Base-by-base conservation (phyloP, 2,797 vertebrate genomes). In the Melanotaenia pygmaea region DNA sequence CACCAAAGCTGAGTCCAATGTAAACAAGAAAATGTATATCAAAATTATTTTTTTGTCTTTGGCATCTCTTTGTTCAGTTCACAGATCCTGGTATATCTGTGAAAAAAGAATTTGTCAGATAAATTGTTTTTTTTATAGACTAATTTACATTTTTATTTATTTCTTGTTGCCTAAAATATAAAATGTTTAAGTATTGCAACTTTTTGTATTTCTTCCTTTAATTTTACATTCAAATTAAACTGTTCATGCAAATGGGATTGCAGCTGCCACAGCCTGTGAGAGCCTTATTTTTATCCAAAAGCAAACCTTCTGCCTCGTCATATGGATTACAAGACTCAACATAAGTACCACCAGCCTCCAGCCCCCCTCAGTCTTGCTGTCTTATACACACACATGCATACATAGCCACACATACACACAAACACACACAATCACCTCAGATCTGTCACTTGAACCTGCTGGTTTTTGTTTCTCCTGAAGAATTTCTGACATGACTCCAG, bases 221-320 rank as follows among this genome's bases (percentile, higher is more conserved):
- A 57, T 26, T 18, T 30, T 5, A 47, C 1, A 45, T 43, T 22
- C 8, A 22, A 20, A 50, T 10, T 8, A 47, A 37, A 16, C 4
- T 35, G 13, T 50, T 60, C 11, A 34, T 34, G 3, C 18, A 54
- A 30, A 59, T 28, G 24, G 1, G 68, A 56, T n/a, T 65, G 30
- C 26, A 59, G 26, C 20, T 43, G 40, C 38, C 12, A 28, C 30
- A n/a, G 20, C 5, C 20, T 34, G 32, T 14, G 14, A 50, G 34
- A 50, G 43, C 43, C 61, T 12, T 14, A 14, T 16, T 30, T 12
- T 18, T 64, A 64, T 16, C 76, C 56, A 68, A 73, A 64, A 53
- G n/a, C 54, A 47, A 58, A 83, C 86, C 81, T 77, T 88, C 79
- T 86, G 85, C 47, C 73, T 35, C 37, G 64, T 85, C 43, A 81